A percentile compares a stretch with the other conserved stretches of the same genome.
phyloP scores from a whole-genome alignment of 2,797 vertebrate species.

The Hybognathus amarus region DNA sequence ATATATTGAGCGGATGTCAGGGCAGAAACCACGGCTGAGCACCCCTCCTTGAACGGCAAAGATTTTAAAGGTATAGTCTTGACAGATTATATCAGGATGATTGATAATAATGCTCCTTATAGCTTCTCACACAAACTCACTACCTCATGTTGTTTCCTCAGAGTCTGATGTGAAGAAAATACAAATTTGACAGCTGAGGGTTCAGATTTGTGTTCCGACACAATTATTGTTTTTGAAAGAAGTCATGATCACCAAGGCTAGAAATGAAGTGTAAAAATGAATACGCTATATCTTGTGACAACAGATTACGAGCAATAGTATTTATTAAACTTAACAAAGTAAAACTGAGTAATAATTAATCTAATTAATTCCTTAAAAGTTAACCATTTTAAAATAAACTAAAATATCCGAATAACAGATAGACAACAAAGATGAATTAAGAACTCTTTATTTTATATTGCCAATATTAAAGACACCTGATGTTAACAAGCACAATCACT shows the following conservation, averaged over 20 bases:
- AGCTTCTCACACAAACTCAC: constrained; percentile 25
- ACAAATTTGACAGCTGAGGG: background rate
- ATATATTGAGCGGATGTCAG: constrained; percentile 47
- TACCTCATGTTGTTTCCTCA: background rate
- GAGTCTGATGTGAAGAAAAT: background rate
- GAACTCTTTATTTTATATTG: too few species aligned
- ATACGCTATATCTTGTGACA: too few species aligned
- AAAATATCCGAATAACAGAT: too few species aligned
- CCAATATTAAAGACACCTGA: too few species aligned
- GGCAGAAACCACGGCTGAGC: constrained; percentile 9
- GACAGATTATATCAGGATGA: constrained; percentile 32
- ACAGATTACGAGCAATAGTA: too few species aligned
- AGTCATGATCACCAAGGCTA: background rate
- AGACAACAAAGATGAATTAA: too few species aligned
- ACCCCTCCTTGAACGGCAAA: constrained; percentile 1
- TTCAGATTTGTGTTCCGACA: background rate
- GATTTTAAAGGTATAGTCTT: constrained; percentile 17
- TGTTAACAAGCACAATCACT: too few species aligned
- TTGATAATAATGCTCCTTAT: constrained; percentile 46
- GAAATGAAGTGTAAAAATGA: too few species aligned
- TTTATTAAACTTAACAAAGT: too few species aligned
- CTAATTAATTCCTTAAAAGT: too few species aligned
- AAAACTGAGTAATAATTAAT: background rate
- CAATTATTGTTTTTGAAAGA: background rate
- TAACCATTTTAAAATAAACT: too few species aligned